These are phyloP conservation scores for Oriolus oriolus DNA, from an alignment of 2,113 vertebrate species.

Conservation along the genomic window DNA sequence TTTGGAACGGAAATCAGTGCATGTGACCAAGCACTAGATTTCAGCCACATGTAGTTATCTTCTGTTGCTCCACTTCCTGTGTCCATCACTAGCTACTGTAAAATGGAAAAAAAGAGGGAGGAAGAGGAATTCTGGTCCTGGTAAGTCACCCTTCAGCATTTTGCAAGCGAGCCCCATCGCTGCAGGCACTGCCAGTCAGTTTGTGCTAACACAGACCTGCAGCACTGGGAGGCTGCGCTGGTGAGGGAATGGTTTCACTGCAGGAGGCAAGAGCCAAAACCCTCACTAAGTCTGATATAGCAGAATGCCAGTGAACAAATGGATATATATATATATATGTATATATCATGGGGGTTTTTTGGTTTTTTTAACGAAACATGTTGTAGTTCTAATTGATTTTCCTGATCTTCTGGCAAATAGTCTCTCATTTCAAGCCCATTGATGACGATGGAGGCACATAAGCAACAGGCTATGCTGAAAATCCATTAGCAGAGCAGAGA, in stretches of 20 bases:
- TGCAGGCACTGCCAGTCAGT: background rate
- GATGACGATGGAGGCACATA: background rate
- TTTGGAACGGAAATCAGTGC: background rate
- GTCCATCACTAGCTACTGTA: background rate
- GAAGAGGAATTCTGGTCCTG: background rate
- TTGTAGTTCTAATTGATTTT: background rate
- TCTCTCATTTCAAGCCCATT: background rate
- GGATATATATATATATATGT: background rate
- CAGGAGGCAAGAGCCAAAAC: background rate
- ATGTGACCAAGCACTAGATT: background rate
- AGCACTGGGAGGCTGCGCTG: accelerated
- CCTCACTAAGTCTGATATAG: background rate
- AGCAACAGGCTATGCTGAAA: background rate
- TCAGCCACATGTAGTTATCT: background rate
- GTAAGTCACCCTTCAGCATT: background rate
- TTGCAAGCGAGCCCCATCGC: accelerated
- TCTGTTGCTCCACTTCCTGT: background rate
- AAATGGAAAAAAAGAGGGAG: background rate
- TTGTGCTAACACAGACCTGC: background rate
- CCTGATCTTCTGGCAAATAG: background rate
- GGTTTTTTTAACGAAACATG: background rate
- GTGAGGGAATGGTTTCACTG: background rate
- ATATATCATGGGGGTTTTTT: background rate
- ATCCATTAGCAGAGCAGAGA: background rate
- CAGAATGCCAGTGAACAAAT: background rate